phyloP scores from a whole-genome alignment of 2,888 invertebrate genomes.

The Venusia cambrica region DNA sequence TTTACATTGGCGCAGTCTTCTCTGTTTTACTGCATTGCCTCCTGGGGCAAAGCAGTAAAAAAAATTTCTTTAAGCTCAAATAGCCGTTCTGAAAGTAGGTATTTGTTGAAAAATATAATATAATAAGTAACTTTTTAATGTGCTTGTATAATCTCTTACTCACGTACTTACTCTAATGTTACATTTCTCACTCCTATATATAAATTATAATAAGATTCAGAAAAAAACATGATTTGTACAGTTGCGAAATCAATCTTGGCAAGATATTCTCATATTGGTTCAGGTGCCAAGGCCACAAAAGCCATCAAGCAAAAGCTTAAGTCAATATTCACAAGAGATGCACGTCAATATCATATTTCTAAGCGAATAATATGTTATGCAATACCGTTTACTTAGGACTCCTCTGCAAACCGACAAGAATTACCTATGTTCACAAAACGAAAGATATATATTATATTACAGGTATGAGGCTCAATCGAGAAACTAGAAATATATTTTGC shows the following conservation, averaged over 20 bases:
- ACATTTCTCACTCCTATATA: no score
- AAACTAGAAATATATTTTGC: slow-evolving; percentile 1
- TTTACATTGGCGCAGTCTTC: no score
- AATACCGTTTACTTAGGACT: slow-evolving; percentile 66
- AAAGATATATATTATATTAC: slow-evolving; percentile 5
- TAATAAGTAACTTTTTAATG: no score
- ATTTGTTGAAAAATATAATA: no score
- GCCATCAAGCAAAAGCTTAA: slow-evolving; percentile 58
- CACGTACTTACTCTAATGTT: no score
- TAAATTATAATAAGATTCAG: no score
- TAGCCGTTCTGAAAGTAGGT: no score
- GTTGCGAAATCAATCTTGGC: slow-evolving; percentile 10
- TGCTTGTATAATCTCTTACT: no score
- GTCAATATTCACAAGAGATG: slow-evolving; percentile 58
- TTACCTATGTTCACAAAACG: slow-evolving; percentile 10
- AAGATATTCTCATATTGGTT: slow-evolving; percentile 50
- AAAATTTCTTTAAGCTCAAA: no score
- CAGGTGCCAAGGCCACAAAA: slow-evolving; percentile 61
- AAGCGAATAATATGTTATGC: slow-evolving; percentile 62
- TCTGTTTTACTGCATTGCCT: no score
- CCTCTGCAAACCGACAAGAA: slow-evolving; percentile 27
- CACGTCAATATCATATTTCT: slow-evolving; percentile 66
- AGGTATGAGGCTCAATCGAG: slow-evolving; percentile 11
- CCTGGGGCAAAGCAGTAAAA: no score
- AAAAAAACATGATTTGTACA: background rate